Percentiles rank a stretch among this genome's conserved stretches.
Evolutionary conservation across 2,888 invertebrate species (phyloP).

Genomic region (Agapostemon virescens): DNA sequence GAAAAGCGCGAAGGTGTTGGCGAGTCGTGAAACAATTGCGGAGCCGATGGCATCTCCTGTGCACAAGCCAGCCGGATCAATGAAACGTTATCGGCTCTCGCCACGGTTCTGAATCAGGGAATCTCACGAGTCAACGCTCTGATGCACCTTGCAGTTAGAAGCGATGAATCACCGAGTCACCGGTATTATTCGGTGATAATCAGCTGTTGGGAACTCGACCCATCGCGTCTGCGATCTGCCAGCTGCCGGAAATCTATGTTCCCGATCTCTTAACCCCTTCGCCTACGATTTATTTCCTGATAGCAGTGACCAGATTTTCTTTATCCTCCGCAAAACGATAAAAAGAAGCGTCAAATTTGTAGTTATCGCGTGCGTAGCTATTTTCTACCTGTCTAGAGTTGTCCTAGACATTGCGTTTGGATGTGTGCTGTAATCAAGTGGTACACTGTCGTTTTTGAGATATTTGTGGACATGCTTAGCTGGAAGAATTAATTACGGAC

Average conservation of each 20-base stretch:
- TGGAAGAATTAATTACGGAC: too few relatives aligned
- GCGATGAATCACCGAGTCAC: slow-evolving; percentile 59
- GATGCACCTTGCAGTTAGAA: slow-evolving; percentile 53
- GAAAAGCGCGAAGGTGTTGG: neutral
- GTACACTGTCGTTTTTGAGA: too few relatives aligned
- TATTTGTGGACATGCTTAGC: too few relatives aligned
- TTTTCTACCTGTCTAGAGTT: too few relatives aligned
- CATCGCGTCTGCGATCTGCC: slow-evolving; percentile 9
- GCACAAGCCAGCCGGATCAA: slow-evolving; percentile 34
- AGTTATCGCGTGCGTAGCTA: too few relatives aligned
- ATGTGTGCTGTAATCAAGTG: too few relatives aligned
- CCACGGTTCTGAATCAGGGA: slow-evolving; percentile 46
- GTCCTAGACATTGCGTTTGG: too few relatives aligned
- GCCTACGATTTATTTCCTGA: too few relatives aligned
- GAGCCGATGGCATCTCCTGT: slow-evolving; percentile 8
- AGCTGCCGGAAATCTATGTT: neutral
- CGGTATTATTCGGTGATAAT: slow-evolving; percentile 52
- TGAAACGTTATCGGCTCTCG: slow-evolving; percentile 48
- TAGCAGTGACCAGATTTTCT: too few relatives aligned
- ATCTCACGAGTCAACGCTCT: slow-evolving; percentile 59
- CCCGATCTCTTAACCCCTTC: neutral
- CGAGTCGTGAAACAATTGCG: slow-evolving; percentile 34
- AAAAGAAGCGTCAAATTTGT: too few relatives aligned
- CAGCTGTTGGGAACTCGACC: slow-evolving; percentile 2
- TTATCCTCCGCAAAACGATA: too few relatives aligned